phyloP scores from a whole-genome alignment of 92 coral and sea anemone species.

The Umimayanthus kanabou region DNA sequence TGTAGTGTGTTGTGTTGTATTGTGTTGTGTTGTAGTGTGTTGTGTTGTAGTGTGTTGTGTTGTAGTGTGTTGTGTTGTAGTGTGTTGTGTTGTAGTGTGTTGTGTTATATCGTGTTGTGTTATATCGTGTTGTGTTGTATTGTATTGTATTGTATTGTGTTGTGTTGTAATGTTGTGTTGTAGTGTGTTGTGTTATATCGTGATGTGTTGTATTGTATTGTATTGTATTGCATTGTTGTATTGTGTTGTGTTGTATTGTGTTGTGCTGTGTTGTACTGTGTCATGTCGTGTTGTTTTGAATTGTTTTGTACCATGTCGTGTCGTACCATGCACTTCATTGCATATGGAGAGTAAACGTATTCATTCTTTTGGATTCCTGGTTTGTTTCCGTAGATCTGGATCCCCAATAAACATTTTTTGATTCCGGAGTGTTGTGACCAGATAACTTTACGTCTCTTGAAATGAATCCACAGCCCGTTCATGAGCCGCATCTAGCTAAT shows the following conservation, averaged over 20 bases:
- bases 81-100: no score
- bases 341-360: not conserved
- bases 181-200: not conserved
- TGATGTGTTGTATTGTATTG: not conserved
- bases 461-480: no score
- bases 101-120: not conserved
- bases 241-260: not conserved
- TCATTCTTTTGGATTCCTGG: not conserved
- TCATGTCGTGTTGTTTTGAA: not conserved
- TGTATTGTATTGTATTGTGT: not conserved
- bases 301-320: not conserved
- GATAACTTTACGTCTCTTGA: no score
- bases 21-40: no score
- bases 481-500: no score
- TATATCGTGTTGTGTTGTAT: not conserved
- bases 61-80: no score
- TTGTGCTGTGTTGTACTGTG: not conserved
- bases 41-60: no score
- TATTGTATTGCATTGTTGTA: no score
- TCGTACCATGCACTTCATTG: not conserved
- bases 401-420: not conserved
- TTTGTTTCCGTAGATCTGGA: no score
- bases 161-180: not conserved
- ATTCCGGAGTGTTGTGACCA: no score
- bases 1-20: not conserved